Evolutionary conservation across 2,113 vertebrate species (phyloP).

Genomic region (Mormoops blainvillei): DNA sequence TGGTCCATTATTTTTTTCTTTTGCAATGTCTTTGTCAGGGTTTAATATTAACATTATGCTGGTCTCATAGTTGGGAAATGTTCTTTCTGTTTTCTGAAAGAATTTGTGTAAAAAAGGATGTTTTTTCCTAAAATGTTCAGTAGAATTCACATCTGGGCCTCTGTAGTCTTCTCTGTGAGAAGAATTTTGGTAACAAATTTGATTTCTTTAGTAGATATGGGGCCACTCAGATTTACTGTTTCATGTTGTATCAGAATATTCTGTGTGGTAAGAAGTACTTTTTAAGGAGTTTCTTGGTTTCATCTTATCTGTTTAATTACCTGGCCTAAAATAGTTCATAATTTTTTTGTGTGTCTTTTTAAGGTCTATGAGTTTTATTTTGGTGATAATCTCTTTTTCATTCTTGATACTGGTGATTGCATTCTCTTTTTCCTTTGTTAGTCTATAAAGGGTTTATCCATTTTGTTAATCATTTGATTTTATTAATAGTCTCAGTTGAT

Average conservation of each 20-base stretch:
- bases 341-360: not conserved
- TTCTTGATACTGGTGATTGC: not conserved
- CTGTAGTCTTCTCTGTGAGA: not conserved
- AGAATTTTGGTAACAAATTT: not conserved
- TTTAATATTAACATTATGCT: not conserved
- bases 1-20: not conserved
- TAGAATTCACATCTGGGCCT: not conserved
- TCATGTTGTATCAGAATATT: not conserved
- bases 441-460: not conserved
- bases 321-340: not conserved
- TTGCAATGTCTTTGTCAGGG: not conserved
- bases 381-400: not conserved
- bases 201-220: not conserved
- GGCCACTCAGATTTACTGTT: not conserved
- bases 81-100: not conserved
- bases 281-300: not conserved
- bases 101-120: not conserved
- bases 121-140: not conserved
- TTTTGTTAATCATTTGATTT: not conserved
- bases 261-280: not conserved
- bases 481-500: not conserved
- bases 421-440: not conserved
- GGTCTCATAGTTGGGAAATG: not conserved
- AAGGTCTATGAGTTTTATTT: not conserved
- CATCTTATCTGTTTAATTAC: not conserved